Conservation (phyloP, 2,888 invertebrate species). For the Diplolepis rosae region DNA sequence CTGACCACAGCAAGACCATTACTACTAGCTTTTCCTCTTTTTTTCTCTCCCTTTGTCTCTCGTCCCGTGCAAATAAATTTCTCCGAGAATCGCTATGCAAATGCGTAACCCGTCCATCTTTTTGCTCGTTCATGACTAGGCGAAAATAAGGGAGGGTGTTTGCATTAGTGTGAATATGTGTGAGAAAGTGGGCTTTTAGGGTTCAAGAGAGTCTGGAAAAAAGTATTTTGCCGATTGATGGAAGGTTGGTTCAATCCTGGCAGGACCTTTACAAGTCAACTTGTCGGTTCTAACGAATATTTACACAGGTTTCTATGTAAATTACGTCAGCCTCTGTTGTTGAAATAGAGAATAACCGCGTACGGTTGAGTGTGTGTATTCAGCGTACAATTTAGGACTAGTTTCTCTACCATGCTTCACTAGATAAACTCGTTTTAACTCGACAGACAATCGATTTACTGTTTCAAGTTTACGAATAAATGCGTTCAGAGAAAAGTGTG, state of each 20-base stretch:
- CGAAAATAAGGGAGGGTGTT: neutral
- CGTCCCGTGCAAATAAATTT: slow-evolving; percentile 6
- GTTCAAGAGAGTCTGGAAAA: neutral
- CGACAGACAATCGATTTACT: neutral
- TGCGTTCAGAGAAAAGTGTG: too few species aligned
- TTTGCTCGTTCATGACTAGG: neutral
- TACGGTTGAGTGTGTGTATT: slow-evolving; percentile 10
- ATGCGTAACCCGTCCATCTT: slow-evolving; percentile 8
- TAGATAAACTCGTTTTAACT: slow-evolving; percentile 14
- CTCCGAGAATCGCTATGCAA: neutral
- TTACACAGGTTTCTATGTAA: slow-evolving; percentile 18
- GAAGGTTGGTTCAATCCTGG: neutral
- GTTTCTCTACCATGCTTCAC: slow-evolving; percentile 13
- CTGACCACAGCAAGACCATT: slow-evolving; percentile 13
- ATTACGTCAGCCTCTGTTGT: slow-evolving; percentile 21
- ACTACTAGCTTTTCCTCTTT: neutral
- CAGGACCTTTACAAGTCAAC: neutral
- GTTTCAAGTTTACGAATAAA: neutral
- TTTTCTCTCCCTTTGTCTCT: neutral
- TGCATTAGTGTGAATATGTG: neutral
- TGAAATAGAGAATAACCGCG: slow-evolving; percentile 11
- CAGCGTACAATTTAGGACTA: slow-evolving; percentile 26
- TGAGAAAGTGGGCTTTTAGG: neutral
- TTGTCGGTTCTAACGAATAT: slow-evolving; percentile 1
- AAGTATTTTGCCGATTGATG: neutral